These are phyloP conservation scores for Thalassaphorura encarpata DNA, from an alignment of 1,140 invertebrate species.

Conservation along the genomic window DNA sequence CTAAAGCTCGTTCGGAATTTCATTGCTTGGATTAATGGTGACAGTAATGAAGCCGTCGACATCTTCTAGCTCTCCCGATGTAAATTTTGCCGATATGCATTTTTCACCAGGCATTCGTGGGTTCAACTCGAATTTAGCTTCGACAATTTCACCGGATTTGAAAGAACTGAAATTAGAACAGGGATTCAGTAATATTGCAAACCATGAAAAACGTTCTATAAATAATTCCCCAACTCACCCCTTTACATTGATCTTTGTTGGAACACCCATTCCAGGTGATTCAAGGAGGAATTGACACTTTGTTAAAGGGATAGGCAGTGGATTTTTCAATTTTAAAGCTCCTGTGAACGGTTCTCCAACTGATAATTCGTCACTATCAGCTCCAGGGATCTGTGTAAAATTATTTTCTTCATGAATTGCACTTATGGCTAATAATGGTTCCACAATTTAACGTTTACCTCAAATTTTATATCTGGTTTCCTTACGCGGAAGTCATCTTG, in stretches of 20 bases:
- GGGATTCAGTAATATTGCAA: constrained; percentile 1
- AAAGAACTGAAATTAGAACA: constrained; percentile 41
- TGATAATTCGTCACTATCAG: constrained; percentile 43
- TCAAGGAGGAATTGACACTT: constrained; percentile 67
- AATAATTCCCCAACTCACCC: constrained; percentile 41
- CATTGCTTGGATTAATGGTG: constrained; percentile 29
- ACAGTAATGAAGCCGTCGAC: constrained; percentile 62
- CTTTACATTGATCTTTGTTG: constrained; percentile 56
- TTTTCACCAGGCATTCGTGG: constrained; percentile 59
- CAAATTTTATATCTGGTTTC: constrained; percentile 78
- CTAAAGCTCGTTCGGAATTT: no score
- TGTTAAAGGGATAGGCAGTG: constrained; percentile 61
- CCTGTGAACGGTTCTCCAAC: constrained; percentile 54
- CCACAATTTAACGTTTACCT: constrained; percentile 43
- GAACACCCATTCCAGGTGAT: constrained; percentile 60
- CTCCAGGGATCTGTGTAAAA: not conserved
- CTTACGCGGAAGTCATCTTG: constrained; percentile 80
- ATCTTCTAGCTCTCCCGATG: constrained; percentile 66
- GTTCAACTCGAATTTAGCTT: constrained; percentile 56
- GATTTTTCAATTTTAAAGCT: constrained; percentile 65
- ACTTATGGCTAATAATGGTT: not conserved
- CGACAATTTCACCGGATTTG: constrained; percentile 50
- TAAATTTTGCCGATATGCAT: constrained; percentile 69
- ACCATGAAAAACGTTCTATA: not conserved
- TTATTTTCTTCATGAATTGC: not conserved